Evolutionary conservation across 2,797 vertebrate genomes (phyloP).

Genomic region (Tapera naevia): DNA sequence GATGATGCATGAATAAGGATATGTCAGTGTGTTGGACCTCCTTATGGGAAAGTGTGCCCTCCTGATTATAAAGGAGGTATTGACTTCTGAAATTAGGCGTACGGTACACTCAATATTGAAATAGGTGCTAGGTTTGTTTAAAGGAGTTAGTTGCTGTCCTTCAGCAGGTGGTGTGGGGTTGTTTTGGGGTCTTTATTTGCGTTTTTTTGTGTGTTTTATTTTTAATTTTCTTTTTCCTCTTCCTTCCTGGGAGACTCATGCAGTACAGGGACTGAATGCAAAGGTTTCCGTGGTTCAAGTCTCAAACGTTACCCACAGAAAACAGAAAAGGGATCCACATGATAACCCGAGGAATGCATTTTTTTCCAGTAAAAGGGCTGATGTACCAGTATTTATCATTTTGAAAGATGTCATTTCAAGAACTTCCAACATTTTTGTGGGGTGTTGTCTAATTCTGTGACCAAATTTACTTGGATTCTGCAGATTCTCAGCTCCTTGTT

Average conservation of each 20-base stretch:
- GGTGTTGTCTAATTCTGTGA: neutral
- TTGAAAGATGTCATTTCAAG: neutral
- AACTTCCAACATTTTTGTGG: neutral
- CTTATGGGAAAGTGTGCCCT: accelerated
- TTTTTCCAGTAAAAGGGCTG: neutral
- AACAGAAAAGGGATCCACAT: neutral
- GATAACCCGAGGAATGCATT: neutral
- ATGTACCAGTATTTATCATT: neutral
- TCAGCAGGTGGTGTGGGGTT: accelerated
- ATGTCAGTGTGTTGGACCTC: neutral
- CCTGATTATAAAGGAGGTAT: accelerated
- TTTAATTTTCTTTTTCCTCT: too few relatives aligned
- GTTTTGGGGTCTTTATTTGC: accelerated
- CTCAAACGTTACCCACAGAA: neutral
- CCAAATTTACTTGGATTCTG: neutral
- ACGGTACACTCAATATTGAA: neutral
- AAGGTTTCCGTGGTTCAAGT: neutral
- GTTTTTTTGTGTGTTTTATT: neutral
- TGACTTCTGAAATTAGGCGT: neutral
- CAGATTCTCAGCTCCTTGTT: neutral
- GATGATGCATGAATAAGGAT: neutral
- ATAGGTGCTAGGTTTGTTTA: neutral
- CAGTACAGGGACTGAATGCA: neutral
- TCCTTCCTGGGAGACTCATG: accelerated
- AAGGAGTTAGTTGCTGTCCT: neutral